Conservation (phyloP, 2,113 vertebrate species). For the Periophthalmodon schlosseri region DNA sequence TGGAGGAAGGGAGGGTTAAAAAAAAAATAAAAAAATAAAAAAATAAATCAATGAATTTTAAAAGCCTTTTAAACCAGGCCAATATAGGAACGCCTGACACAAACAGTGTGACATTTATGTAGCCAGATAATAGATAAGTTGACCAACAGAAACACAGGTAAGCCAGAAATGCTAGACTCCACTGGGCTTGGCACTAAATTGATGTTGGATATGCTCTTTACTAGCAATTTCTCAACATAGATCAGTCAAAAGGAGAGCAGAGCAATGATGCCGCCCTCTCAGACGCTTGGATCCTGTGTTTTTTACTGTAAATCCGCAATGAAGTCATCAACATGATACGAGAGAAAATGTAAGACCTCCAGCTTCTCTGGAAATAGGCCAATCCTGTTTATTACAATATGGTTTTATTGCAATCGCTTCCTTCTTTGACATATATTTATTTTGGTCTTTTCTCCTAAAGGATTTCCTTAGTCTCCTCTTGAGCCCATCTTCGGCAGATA, state of each 20-base stretch:
- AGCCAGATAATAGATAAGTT: conserved; percentile 45
- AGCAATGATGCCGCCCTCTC: conserved; percentile 63
- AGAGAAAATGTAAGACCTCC: conserved; percentile 50
- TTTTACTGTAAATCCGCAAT: conserved; percentile 74
- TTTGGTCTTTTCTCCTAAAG: conserved; percentile 15
- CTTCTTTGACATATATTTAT: conserved; percentile 2
- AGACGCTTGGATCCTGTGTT: conserved; percentile 60
- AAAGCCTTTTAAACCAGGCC: conserved; percentile 66
- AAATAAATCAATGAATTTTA: conserved; percentile 60
- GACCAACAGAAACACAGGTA: conserved; percentile 18
- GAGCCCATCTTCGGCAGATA: conserved; percentile 65
- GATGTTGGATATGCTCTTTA: conserved; percentile 44
- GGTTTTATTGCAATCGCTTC: conserved; percentile 18
- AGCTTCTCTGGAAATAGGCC: conserved; percentile 54
- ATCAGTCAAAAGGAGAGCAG: conserved; percentile 45
- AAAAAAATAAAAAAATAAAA: conserved; percentile 15
- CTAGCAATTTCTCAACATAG: conserved; percentile 39
- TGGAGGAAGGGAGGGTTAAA: conserved; percentile 22
- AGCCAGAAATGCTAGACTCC: conserved; percentile 30
- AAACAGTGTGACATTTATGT: conserved; percentile 74
- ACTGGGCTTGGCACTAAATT: conserved; percentile 36
- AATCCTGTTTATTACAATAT: conserved; percentile 45
- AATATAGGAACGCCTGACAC: conserved; percentile 68
- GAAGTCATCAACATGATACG: conserved; percentile 67
- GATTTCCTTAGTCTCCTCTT: conserved; percentile 55